These are phyloP conservation scores for Seriola quinqueradiata DNA, from an alignment of 2,113 vertebrate species.

Conservation along the genomic window DNA sequence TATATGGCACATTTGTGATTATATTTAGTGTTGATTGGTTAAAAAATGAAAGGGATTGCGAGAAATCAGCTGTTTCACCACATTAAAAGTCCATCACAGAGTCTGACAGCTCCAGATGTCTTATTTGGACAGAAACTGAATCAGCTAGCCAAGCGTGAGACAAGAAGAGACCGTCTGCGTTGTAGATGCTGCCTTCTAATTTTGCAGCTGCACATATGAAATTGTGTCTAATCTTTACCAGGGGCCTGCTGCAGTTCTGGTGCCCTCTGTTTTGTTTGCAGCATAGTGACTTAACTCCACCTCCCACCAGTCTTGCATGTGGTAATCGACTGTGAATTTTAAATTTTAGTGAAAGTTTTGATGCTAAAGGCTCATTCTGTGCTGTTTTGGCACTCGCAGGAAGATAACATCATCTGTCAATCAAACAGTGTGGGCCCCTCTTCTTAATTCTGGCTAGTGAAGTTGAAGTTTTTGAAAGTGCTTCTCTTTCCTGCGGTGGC, in stretches of 20 bases:
- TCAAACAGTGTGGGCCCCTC: not conserved
- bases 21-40: slow-evolving; percentile 6
- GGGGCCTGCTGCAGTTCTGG: not conserved
- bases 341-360: not conserved
- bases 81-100: slow-evolving; percentile 1
- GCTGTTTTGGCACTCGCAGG: not conserved
- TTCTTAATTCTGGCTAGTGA: not conserved
- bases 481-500: not conserved
- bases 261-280: not conserved
- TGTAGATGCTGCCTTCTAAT: not conserved
- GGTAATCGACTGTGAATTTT: not conserved
- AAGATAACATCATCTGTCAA: slow-evolving; percentile 4
- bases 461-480: slow-evolving; percentile 11
- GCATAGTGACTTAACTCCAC: not conserved
- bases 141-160: not conserved
- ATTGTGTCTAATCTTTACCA: not conserved
- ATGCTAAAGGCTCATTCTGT: not conserved
- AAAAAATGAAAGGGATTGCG: not conserved
- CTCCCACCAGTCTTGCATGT: not conserved
- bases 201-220: not conserved
- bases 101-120: slow-evolving; percentile 8
- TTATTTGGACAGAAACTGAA: slow-evolving; percentile 5
- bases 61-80: not conserved
- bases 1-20: slow-evolving; percentile 5
- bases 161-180: not conserved